Evolutionary conservation across 2,888 invertebrate genomes (phyloP).

Genomic region (Nycteola revayana): DNA sequence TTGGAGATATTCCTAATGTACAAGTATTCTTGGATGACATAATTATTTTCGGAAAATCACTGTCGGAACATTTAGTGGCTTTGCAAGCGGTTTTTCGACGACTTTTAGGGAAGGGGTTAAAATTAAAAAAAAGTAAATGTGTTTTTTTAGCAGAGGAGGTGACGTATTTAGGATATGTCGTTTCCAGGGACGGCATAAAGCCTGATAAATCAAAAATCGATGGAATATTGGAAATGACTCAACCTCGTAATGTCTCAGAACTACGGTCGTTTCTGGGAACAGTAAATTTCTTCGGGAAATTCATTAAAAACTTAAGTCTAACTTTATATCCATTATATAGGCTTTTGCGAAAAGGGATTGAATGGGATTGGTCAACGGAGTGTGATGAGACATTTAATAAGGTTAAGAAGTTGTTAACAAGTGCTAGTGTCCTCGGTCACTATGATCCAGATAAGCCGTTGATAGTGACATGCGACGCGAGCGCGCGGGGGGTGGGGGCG

Average conservation of each 20-base stretch:
- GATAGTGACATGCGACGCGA: constrained; percentile 23
- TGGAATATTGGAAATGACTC: constrained; percentile 8
- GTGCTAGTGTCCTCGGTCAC: constrained; percentile 17
- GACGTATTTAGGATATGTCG: background rate
- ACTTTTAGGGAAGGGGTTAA: constrained; percentile 1
- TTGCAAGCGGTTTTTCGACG: background rate
- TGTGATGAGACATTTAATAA: constrained; percentile 9
- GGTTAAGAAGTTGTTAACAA: constrained; percentile 17
- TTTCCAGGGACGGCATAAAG: background rate
- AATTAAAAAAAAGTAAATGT: constrained; percentile 1
- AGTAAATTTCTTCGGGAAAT: constrained; percentile 18
- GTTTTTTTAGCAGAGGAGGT: constrained; percentile 1
- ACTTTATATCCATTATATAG: constrained; percentile 11
- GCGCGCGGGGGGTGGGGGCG: too few relatives aligned
- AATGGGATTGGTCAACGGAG: constrained; percentile 9
- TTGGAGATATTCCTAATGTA: background rate
- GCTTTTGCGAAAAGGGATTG: constrained; percentile 14
- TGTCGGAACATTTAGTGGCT: background rate
- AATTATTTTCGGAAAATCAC: background rate
- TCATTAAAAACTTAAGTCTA: constrained; percentile 13
- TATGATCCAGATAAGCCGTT: constrained; percentile 17
- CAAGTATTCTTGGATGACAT: constrained; percentile 1
- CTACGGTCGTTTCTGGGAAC: constrained; percentile 14
- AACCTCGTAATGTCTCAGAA: constrained; percentile 10
- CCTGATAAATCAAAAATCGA: background rate